A percentile compares a stretch with the other conserved stretches of the same genome.
Evolutionary conservation across 1,140 invertebrate genomes (phyloP).

Genomic region (Brachionus rubens): DNA sequence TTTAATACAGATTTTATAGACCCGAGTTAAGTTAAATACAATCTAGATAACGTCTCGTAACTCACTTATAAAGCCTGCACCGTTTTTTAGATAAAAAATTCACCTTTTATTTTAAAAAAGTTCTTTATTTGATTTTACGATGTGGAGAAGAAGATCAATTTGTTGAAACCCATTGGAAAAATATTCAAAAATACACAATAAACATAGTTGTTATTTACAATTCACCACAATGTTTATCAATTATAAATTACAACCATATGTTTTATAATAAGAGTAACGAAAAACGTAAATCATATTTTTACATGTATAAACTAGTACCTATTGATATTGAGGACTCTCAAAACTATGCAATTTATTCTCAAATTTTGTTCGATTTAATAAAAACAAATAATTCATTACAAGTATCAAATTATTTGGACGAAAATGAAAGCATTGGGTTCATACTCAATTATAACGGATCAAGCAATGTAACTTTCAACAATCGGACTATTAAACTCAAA

Average conservation of each 20-base stretch:
- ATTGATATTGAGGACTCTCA: neutral
- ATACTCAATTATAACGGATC: slow-evolving; percentile 5
- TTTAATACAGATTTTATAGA: no score
- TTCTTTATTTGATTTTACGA: slow-evolving; percentile 1
- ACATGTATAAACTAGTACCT: slow-evolving; percentile 35
- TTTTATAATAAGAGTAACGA: neutral
- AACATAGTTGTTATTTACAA: slow-evolving; percentile 12
- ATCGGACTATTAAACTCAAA: neutral
- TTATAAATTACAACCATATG: neutral
- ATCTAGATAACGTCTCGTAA: no score
- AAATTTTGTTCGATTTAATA: neutral
- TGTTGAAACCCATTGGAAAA: neutral
- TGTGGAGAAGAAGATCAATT: slow-evolving; percentile 24
- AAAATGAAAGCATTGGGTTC: slow-evolving; percentile 16
- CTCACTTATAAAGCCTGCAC: no score
- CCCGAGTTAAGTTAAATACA: no score
- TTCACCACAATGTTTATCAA: neutral
- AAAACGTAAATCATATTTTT: neutral
- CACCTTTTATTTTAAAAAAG: slow-evolving; percentile 1
- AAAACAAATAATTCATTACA: neutral
- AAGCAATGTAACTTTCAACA: neutral
- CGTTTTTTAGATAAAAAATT: no score
- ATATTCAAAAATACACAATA: neutral
- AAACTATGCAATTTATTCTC: slow-evolving; percentile 30
- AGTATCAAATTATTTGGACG: neutral